Evolutionary conservation across 2,797 vertebrate species (phyloP).

Genomic region (Orestias chungarensis): DNA sequence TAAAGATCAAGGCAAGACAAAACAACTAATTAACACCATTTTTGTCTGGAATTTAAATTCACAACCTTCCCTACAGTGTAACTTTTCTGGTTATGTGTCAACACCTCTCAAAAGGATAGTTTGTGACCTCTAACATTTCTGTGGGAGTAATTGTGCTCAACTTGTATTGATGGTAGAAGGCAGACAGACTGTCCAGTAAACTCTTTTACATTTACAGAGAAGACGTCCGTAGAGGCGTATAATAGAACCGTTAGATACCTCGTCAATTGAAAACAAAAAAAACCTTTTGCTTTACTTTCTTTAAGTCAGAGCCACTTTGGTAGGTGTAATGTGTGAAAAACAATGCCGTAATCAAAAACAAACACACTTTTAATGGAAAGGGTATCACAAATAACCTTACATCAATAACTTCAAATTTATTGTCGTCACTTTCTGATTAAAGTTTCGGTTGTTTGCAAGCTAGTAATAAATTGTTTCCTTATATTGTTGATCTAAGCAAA

Average conservation of each 20-base stretch:
- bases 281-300: slow-evolving; percentile 15
- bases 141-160: slow-evolving; percentile 64
- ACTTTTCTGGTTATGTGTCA: slow-evolving; percentile 42
- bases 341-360: neutral
- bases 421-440: too few species aligned
- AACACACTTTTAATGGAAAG: neutral
- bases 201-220: slow-evolving; percentile 40
- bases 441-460: neutral
- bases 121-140: slow-evolving; percentile 50
- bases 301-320: slow-evolving; percentile 12
- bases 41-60: slow-evolving; percentile 38
- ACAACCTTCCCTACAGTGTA: slow-evolving; percentile 40
- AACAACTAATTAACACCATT: slow-evolving; percentile 59
- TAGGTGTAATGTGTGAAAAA: neutral
- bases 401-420: neutral
- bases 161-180: slow-evolving; percentile 53
- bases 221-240: slow-evolving; percentile 38
- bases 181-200: slow-evolving; percentile 50
- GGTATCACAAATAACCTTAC: neutral
- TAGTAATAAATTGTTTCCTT: neutral
- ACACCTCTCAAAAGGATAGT: slow-evolving; percentile 59
- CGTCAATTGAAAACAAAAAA: slow-evolving; percentile 23
- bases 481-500: neutral
- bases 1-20: slow-evolving; percentile 21
- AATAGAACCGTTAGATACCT: slow-evolving; percentile 51